These are phyloP conservation scores for Chrysomela aeneicollis DNA, from an alignment of 2,888 invertebrate species.

Conservation along the genomic window DNA sequence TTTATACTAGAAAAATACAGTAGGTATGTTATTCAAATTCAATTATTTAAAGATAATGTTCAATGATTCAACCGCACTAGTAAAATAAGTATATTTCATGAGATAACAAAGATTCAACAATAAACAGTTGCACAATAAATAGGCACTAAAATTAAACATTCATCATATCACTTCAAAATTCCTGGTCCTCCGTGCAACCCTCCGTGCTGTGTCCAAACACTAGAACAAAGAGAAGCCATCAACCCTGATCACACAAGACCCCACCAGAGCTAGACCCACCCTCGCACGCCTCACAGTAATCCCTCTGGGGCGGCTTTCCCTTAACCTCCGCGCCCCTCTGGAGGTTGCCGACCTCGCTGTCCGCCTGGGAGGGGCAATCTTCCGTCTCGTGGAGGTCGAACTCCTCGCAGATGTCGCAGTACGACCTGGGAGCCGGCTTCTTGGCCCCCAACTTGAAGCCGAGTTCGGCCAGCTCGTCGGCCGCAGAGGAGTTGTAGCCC, in stretches of 20 bases:
- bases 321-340: constrained; percentile 42
- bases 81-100: constrained; percentile 30
- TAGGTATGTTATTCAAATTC: no score
- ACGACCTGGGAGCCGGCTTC: constrained; percentile 76
- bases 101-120: constrained; percentile 30
- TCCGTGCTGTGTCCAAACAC: constrained; percentile 89
- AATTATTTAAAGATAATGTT: no score
- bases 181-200: constrained; percentile 87
- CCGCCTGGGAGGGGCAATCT: constrained; percentile 90
- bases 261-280: constrained; percentile 63
- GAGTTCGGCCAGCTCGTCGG: constrained; percentile 61
- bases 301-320: constrained; percentile 66
- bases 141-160: constrained; percentile 20
- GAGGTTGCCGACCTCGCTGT: constrained; percentile 61
- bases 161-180: constrained; percentile 65
- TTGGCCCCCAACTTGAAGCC: constrained; percentile 19
- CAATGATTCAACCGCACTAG: no score
- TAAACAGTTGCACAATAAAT: constrained; percentile 28
- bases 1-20: no score
- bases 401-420: constrained; percentile 97
- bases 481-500: constrained; percentile 64
- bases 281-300: constrained; percentile 95
- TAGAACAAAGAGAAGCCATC: constrained; percentile 63
- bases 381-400: constrained; percentile 98
- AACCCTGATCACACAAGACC: not conserved